Conservation (phyloP, 1,140 invertebrate genomes). For the Atta texana region DNA sequence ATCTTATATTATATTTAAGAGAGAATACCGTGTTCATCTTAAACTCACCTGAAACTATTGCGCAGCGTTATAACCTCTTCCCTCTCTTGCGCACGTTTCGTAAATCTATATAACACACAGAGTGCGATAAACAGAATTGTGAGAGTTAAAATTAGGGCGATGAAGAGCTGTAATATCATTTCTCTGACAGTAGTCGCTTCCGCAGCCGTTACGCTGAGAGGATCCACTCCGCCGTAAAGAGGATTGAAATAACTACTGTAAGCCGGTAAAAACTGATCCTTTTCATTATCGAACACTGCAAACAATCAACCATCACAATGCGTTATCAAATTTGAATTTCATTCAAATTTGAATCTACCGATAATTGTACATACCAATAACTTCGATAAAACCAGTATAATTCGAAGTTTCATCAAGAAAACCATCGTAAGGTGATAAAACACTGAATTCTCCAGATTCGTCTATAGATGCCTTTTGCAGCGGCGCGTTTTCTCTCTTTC, state of each 20-base stretch:
- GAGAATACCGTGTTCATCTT: background rate
- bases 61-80: slow-evolving; percentile 92
- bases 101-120: slow-evolving; percentile 91
- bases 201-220: slow-evolving; percentile 70
- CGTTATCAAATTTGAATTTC: background rate
- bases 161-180: slow-evolving; percentile 85
- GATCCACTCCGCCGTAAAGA: slow-evolving; percentile 81
- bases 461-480: slow-evolving; percentile 61
- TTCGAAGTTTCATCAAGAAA: slow-evolving; percentile 91
- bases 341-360: background rate
- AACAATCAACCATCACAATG: slow-evolving; percentile 45
- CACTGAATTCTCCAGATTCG: slow-evolving; percentile 59
- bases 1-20: background rate
- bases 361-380: slow-evolving; percentile 89
- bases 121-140: slow-evolving; percentile 89
- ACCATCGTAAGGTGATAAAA: slow-evolving; percentile 88
- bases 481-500: slow-evolving; percentile 76
- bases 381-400: slow-evolving; percentile 94
- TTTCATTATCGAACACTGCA: slow-evolving; percentile 80
- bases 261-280: slow-evolving; percentile 78
- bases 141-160: slow-evolving; percentile 89
- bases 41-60: slow-evolving; percentile 89
- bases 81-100: slow-evolving; percentile 90
- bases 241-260: slow-evolving; percentile 83
- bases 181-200: slow-evolving; percentile 78